Evolutionary conservation across 2,113 vertebrate genomes (phyloP), one percentile per base, ranked within the genome.

Genomic region (Mystacornis crossleyi): DNA sequence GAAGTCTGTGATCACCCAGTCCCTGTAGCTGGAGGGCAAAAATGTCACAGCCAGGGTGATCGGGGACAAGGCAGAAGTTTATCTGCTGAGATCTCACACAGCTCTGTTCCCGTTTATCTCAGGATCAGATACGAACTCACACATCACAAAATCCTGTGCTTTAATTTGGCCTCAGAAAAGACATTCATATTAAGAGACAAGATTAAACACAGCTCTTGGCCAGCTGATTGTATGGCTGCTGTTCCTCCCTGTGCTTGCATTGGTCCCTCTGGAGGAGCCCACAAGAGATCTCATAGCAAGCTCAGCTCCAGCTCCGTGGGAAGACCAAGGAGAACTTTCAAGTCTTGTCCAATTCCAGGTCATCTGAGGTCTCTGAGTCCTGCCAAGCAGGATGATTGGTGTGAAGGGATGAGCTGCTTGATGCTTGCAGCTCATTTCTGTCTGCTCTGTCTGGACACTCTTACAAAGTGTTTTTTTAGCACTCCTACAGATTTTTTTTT

Each of bases 121-220:
- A 2, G 1, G 9, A 78, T 31, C 72, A 86, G 90, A 77, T 73
- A 81, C 0, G 1, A 61, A 36, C 91, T 94, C 89, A 66, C 92
- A 93, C 34, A 73, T 90, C 25, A 3, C 64, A 70, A 83, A 93
- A 86, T 48, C 81, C 71, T 33, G 25, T 45, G 87, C 67, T 86
- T 88, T 88, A 83, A 94, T 86, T 67, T 92, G 85, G 60, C 79
- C 67, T 48, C 62, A 78, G 85, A 86, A 83, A 25, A 92, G 60
- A 60, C 28, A 47, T 81, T 78, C 58, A 93, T 80, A 77, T 77
- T 83, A 86, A 92, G 80, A 90, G 71, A 18, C 15, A 58, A 71
- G 45, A 78, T 81, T 71, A 92, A 94, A 90, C 57, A 60, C n/a
- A 92, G 55, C 66, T 91, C 45, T 66, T 90, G 94, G 78, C 73